Base-by-base conservation (phyloP, 2,888 invertebrate species). In the Himalopsyche kuldschensis region DNA sequence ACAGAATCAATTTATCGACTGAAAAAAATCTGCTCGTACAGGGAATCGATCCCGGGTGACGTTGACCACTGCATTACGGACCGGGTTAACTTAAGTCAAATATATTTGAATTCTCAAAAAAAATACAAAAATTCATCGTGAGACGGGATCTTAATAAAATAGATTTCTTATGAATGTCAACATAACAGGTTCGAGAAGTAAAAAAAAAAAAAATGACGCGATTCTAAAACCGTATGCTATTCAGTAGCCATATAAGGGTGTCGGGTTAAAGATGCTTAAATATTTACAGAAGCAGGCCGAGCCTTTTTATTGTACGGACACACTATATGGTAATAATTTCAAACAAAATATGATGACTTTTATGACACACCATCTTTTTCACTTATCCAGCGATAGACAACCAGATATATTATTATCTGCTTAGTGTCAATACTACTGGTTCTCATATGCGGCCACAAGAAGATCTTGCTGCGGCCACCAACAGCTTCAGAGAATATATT, bases 301-400 rank as follows among this genome's bases (percentile, higher is more conserved):
- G 31, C 24, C 75, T 76, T 79, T 79, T 82, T 82, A 79, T 79
- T 82, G 35, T 78, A 5, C 11, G 4, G 82, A 46, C 35, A 82
- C 31, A 82, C 82, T 75, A 79, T 82, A 79, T 55, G 31, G 82
- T 75, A 75, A 79, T 84, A 82, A 79, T 31, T 76, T 82, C n/a
- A 63, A 24, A 31, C 75, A 79, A 84, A 79, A 77, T 84, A 82
- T 77, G 82, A 82, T 41, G 84, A 82, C 80, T 84, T 84, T 84
- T 84, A 84, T 79, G 76, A 80, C 69, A 79, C 75, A 75, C 78
- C 35, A 77, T 55, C 24, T 55, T 55, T 20, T 55, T 55, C 20
- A 55, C 20, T 24, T 8, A 55, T 6, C 55, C 55, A 55, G 55
- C 8, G 55, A 55, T 55, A 20, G 24, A 55, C 55, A 20, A 55